These are phyloP conservation scores for Clamator glandarius DNA, from an alignment of 2,797 vertebrate genomes.

Conservation along the genomic window DNA sequence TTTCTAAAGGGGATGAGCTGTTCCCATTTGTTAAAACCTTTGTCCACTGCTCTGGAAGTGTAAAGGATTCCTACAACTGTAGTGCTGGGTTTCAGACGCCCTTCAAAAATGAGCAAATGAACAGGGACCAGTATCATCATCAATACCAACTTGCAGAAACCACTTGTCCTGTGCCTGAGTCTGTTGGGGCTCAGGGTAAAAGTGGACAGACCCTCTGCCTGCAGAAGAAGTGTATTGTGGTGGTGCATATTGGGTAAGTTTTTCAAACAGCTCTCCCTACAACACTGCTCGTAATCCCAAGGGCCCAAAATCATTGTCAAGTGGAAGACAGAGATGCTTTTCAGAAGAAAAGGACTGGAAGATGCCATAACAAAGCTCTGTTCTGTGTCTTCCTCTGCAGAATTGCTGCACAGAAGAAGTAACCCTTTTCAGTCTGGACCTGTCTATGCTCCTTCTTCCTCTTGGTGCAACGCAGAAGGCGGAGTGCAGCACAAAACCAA, in stretches of 20 bases:
- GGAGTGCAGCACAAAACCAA: fast-evolving
- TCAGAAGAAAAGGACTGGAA: background rate
- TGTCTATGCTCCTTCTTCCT: background rate
- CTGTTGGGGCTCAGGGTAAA: background rate
- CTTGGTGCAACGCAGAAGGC: background rate
- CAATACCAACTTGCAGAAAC: background rate
- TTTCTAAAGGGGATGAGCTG: background rate
- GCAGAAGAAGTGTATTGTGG: no score
- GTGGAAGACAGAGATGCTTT: background rate
- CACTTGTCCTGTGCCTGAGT: fast-evolving
- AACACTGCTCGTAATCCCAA: background rate
- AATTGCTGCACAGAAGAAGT: background rate
- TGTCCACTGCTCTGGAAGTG: background rate
- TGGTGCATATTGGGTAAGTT: no score
- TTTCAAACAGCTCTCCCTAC: background rate
- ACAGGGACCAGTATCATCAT: background rate
- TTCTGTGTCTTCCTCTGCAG: background rate
- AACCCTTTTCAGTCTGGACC: background rate
- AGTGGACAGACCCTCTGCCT: background rate
- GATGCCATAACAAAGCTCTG: fast-evolving
- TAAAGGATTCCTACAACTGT: background rate
- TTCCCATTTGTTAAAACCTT: background rate
- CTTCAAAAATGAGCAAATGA: background rate
- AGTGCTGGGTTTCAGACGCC: background rate
- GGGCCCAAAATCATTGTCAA: background rate